Evolutionary conservation across 2,113 vertebrate species (phyloP), one percentile per base, ranked within the genome.

Genomic region (Crotalus helleri): DNA sequence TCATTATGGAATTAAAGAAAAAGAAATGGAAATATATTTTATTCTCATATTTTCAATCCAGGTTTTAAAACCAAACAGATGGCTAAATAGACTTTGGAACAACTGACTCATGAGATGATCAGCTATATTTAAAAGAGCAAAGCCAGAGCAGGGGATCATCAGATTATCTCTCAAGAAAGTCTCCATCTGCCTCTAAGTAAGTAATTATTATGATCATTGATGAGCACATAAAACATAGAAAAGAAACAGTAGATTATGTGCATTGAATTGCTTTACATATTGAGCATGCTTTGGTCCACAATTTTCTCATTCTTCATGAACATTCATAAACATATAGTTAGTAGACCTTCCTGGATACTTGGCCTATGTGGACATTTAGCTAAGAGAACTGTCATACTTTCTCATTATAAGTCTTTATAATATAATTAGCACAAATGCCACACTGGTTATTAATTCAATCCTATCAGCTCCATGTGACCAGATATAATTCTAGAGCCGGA

Each of bases 91-190:
- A 91, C 92, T 91, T 26, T 95, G 92, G 92, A 96, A 96, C 89
- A 94, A 94, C 93, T 96, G 97, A 97, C 81, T 97, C 96, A 96
- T 96, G 94, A 96, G 94, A 89, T 95, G 94, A 93, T 92, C 93
- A 97, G 91, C 94, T 96, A 92, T 94, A 94, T 94, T 97, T 97
- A 95, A 96, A 97, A 95, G 91, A 96, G 94, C 74, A 96, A 96
- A 96, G 69, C 92, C 95, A 96, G 95, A 95, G 89, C 85, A 94
- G 55, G 39, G 96, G 96, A 95, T 96, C 95, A 96, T 96, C 94
- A 97, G 95, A 96, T 97, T 97, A 97, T 95, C 93, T 95, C 94
- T 91, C 92, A 96, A 96, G 95, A 91, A 96, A 95, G n/a, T 91
- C 94, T 95, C 51, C 29, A 87, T 96, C 88, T 94, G 93, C 92